A percentile compares a stretch with the other conserved stretches of the same genome.
These are phyloP conservation scores for Magallana nippona DNA, from an alignment of 2,888 invertebrate genomes.

Conservation along the genomic window DNA sequence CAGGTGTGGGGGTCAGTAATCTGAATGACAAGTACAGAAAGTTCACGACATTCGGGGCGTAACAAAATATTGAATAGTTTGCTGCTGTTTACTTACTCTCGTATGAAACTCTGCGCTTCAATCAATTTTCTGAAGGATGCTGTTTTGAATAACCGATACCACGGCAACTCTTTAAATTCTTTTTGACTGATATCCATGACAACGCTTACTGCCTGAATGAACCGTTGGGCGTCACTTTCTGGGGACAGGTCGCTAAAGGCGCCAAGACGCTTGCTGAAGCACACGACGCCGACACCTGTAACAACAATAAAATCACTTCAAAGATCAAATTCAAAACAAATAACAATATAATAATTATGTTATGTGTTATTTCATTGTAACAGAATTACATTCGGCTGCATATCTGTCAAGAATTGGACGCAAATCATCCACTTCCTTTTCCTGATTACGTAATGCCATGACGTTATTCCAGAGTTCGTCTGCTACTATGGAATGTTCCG, in stretches of 20 bases:
- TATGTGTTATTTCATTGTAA: too few relatives aligned
- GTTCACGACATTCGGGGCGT: background rate
- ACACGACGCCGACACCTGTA: slow-evolving; percentile 75
- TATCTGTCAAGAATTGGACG: slow-evolving; percentile 61
- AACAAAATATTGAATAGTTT: background rate
- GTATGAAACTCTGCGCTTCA: slow-evolving; percentile 57
- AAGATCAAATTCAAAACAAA: too few relatives aligned
- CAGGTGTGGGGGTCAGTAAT: background rate
- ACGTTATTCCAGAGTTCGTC: slow-evolving; percentile 67
- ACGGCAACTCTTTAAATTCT: slow-evolving; percentile 72
- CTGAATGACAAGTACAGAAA: background rate
- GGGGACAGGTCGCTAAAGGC: slow-evolving; percentile 63
- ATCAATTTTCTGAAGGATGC: slow-evolving; percentile 60
- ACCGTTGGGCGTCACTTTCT: slow-evolving; percentile 63
- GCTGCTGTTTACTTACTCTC: slow-evolving; percentile 50
- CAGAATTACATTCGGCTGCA: slow-evolving; percentile 68
- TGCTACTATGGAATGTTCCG: slow-evolving; percentile 62
- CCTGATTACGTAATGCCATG: slow-evolving; percentile 54
- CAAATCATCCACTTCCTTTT: slow-evolving; percentile 78
- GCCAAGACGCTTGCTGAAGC: slow-evolving; percentile 77
- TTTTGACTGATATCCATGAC: slow-evolving; percentile 75
- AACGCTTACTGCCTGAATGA: slow-evolving; percentile 72
- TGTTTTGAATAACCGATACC: slow-evolving; percentile 71
- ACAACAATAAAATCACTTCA: background rate
- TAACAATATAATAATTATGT: too few relatives aligned